Evolutionary conservation across 2,888 invertebrate species (phyloP).

Genomic region (Ecdyonurus torrentis): DNA sequence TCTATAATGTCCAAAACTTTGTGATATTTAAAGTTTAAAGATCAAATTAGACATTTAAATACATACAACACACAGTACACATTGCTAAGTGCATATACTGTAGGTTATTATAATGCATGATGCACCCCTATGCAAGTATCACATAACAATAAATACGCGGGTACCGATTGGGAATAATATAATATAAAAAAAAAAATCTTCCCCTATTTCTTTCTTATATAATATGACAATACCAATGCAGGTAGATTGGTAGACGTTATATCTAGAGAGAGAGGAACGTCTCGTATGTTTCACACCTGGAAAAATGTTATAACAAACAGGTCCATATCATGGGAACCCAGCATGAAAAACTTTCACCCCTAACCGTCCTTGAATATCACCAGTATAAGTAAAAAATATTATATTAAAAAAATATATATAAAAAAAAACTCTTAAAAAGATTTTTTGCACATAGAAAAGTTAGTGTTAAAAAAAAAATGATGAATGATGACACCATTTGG

Average conservation of each 20-base stretch:
- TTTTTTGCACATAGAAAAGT: neutral
- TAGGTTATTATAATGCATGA: too few relatives aligned
- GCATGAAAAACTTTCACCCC: neutral
- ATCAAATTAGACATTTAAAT: neutral
- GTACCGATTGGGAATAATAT: too few relatives aligned
- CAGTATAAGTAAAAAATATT: neutral
- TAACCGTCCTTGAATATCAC: neutral
- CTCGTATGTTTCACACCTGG: neutral
- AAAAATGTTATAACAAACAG: neutral
- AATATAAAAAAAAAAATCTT: too few relatives aligned
- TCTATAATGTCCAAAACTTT: neutral
- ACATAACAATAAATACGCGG: too few relatives aligned
- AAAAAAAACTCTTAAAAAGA: too few relatives aligned
- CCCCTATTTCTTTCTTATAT: too few relatives aligned
- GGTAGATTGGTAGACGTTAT: neutral
- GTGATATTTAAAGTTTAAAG: neutral
- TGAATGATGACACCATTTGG: neutral
- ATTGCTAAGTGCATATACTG: neutral
- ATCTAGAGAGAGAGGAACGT: neutral
- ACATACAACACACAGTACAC: neutral
- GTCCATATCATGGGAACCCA: neutral
- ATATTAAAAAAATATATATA: neutral
- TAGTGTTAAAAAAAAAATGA: neutral
- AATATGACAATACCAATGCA: neutral
- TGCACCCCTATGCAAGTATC: too few relatives aligned